These are phyloP conservation scores for Echinops telfairi DNA, from an alignment of 2,113 vertebrate species.

Conservation along the genomic window DNA sequence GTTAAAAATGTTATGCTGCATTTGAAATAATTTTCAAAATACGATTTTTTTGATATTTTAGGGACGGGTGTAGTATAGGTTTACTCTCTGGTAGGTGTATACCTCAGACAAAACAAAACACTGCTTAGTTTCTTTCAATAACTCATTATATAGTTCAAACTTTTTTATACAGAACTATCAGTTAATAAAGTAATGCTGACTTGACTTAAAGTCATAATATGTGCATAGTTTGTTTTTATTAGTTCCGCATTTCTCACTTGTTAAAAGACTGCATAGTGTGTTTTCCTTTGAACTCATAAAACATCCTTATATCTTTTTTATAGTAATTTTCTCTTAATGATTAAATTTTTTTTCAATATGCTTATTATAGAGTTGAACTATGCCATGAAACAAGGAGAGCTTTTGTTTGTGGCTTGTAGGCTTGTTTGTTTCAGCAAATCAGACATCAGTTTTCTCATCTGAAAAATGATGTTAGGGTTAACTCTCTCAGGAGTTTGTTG, in stretches of 20 bases:
- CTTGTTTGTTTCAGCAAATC: background rate
- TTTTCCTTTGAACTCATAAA: background rate
- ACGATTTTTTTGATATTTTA: slow-evolving; percentile 16
- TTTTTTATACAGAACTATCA: background rate
- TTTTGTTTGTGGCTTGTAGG: background rate
- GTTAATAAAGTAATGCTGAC: background rate
- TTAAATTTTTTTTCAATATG: background rate
- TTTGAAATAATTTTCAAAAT: slow-evolving; percentile 36
- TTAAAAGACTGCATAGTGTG: background rate
- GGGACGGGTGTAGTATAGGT: background rate
- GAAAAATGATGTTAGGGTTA: background rate
- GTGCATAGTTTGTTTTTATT: background rate
- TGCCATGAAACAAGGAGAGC: background rate
- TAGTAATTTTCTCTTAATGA: background rate
- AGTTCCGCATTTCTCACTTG: slow-evolving; percentile 7
- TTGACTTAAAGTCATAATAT: background rate
- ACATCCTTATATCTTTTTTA: background rate
- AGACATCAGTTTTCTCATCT: background rate
- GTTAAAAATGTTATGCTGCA: background rate
- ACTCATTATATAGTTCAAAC: background rate
- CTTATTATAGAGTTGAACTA: background rate
- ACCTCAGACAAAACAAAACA: background rate
- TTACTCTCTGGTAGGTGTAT: background rate
- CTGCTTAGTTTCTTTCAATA: background rate
- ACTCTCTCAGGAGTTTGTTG: background rate